Evolutionary conservation across 1,140 invertebrate species (phyloP), one percentile per base, ranked within the genome.

Genomic region (Argopecten irradians): DNA sequence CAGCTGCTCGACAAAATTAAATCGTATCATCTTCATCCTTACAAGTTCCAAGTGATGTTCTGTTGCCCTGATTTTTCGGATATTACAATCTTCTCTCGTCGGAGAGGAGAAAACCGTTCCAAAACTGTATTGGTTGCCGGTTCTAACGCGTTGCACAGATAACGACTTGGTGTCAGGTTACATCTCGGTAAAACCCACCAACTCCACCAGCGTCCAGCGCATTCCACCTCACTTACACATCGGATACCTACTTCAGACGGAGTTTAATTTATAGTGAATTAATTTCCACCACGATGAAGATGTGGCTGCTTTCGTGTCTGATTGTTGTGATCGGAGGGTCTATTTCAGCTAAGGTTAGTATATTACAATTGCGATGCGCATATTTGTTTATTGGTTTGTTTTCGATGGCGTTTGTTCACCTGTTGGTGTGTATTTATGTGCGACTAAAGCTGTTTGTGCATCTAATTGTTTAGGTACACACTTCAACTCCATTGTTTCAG

Each of bases 111-210:
- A 55, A 55, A 55, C 43, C 3, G 43, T 55, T 55, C 22, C 14
- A 55, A 22, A 71, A 71, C 55, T 28, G 1, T 71, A 71, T 11
- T 71, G 55, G 55, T 71, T 71, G 55, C 55, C 55, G 14, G 55
- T 71, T 71, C 13, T 71, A 71, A 71, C 55, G 55, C 55, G 55
- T n/a, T 28, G 55, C 55, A 28, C 16, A 28, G 55, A 71, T 71
- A 71, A 71, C 55, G 55, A 71, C 55, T 22, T 11, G 55, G 55
- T 71, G n/a, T 71, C 55, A 71, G 55, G 55, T 71, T 71, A 71
- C 55, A 71, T 28, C 55, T 71, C n/a, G 55, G 55, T n/a, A 28
- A 71, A 71, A 28, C 55, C 55, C 55, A 11, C 5, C 28, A 22
- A 0, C 13, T 1, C 55, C 28, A n/a, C 55, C 55, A 46, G 22